Base-by-base conservation (phyloP, 2,797 vertebrate species). In the Gymnocypris eckloni region DNA sequence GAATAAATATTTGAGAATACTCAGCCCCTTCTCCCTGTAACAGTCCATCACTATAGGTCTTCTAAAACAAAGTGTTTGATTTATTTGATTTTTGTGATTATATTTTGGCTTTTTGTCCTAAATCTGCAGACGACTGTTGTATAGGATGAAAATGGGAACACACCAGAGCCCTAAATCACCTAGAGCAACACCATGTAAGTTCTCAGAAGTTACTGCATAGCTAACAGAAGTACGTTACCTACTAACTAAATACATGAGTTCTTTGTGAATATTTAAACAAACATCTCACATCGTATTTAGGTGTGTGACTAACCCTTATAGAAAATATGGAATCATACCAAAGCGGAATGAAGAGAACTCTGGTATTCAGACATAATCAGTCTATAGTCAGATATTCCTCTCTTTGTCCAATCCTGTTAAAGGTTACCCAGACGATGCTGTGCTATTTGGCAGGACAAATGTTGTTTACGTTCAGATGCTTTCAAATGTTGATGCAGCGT, bases 151-250 rank as follows among this genome's bases (percentile, higher is more conserved):
- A 88, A 90, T 93, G 22, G 96, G 95, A 52, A 95, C 94, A 13
- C 88, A 96, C 78, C 96, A 96, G 20, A 92, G 94, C 22, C 90
- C 96, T 3, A 90, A 91, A 80, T 94, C 93, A 77, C 90, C 95
- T 37, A 96, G 92, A 93, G 93, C 94, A 72, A 92, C 94, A 0
- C 87, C 93, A 52, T 97, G 98, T 98, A 93, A 98, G 97, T 93
- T 50, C 70, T 4, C 39, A 70, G 88, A 54, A 66, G 15, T 4
- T 22, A 33, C 52, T 61, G 37, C 2, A 12, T 33, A 76, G 70
- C 16, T 43, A 56, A 45, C 43, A 79, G 56, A 64, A 69, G 28
- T 67, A 43, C 22, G 25, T 37, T 41, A 48, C 20, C 4, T 56
- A 76, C 18, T 18, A 39, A 59, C 33, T 81, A 48, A 33, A 66